Evolutionary conservation across 2,113 vertebrate species (phyloP), one percentile per base, ranked within the genome.

Genomic region (Neolamprologus ventralis): DNA sequence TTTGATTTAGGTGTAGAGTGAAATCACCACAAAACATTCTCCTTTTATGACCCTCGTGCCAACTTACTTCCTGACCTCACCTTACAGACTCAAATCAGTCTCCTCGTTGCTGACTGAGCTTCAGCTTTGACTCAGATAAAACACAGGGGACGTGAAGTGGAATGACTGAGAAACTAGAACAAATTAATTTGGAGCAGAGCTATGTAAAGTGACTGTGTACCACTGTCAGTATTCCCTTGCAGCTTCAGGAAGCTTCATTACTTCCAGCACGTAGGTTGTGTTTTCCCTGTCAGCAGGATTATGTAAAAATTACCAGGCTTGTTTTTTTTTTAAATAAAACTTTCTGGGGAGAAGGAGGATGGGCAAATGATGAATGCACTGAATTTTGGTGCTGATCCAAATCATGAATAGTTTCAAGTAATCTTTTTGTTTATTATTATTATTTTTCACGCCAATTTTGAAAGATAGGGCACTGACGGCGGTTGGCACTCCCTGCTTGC

Each of bases 51-150:
- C 11, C 16, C 55, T 31, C 14, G 40, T 23, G 16, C 17, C 19
- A 23, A 57, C 13, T 83, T 65, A 37, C 9, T 51, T n/a, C 16
- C 35, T 63, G 26, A 51, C 40, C 55, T 81, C 58, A 79, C 47
- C 37, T 83, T 63, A 55, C 49, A 60, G 37, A 80, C 45, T 55
- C 81, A 81, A 81, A 65, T 79, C 42, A 17, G n/a, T 80, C 23
- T 58, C 28, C 31, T 58, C 31, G 33, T 60, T 82, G 33, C 80
- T 63, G 81, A 54, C 53, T 71, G 57, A 82, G 35, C 84, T 58
- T 55, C 79, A 54, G 21, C 14, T 71, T 86, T 83, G 81, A 68
- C 19, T 73, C 45, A 5, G 19, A 80, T 60, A 37, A 68, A 82
- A 31, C 54, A 23, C n/a, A 60, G 68, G 63, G 58, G 80, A 68